These are phyloP conservation scores for Brachystomella parvula DNA, from an alignment of 1,140 invertebrate genomes.

Conservation along the genomic window DNA sequence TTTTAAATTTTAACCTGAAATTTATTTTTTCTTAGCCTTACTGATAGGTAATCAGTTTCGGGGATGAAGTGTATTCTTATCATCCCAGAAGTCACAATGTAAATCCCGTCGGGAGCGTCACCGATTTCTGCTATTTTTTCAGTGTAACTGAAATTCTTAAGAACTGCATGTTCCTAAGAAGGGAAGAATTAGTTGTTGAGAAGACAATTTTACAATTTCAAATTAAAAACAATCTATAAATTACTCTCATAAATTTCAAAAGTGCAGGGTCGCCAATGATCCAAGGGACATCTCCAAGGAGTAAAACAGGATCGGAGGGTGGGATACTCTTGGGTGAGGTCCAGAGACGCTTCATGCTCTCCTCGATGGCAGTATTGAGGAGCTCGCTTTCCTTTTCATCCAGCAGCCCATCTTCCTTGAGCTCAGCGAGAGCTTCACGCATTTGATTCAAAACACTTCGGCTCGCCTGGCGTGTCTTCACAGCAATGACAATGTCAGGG, in stretches of 20 bases:
- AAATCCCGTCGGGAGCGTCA: constrained; percentile 42
- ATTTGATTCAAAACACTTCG: constrained; percentile 46
- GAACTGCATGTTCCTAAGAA: constrained; percentile 22
- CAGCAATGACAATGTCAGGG: constrained; percentile 46
- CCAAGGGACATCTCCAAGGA: constrained; percentile 24
- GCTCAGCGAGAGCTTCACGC: constrained; percentile 41
- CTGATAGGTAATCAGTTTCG: constrained; percentile 14
- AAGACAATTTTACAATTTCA: background rate
- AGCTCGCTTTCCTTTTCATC: constrained; percentile 34
- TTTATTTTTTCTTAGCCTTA: constrained; percentile 9
- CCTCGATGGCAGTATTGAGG: constrained; percentile 21
- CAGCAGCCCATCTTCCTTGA: constrained; percentile 40
- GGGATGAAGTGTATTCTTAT: constrained; percentile 41
- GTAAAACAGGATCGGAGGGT: constrained; percentile 9
- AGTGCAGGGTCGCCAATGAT: constrained; percentile 15
- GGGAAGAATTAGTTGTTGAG: background rate
- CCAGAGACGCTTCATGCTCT: constrained; percentile 33
- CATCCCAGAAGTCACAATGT: constrained; percentile 45
- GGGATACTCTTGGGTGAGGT: constrained; percentile 22
- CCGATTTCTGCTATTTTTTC: constrained; percentile 34
- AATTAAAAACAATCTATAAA: background rate
- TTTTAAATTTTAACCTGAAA: background rate
- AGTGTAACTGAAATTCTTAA: constrained; percentile 19
- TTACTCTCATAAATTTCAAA: constrained; percentile 14
- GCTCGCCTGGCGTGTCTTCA: constrained; percentile 47